Conservation (phyloP, 2,888 invertebrate species). For the Euclidia mi region DNA sequence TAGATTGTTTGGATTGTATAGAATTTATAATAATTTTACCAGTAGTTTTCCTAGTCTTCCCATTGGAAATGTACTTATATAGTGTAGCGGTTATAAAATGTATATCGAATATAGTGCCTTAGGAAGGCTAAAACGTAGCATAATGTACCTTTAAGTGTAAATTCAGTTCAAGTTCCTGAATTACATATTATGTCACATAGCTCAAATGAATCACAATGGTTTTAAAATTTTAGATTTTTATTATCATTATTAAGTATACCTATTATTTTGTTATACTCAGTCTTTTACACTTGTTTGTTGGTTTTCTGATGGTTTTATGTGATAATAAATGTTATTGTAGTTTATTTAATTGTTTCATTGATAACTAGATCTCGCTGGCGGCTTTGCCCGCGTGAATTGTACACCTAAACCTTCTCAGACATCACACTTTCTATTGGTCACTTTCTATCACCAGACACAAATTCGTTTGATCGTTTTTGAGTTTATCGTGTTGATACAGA, state of each 20-base stretch:
- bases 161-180: constrained; percentile 33
- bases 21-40: constrained; percentile 1
- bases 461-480: too few relatives aligned
- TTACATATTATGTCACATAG: constrained; percentile 24
- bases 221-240: constrained; percentile 4
- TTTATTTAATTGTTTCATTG: constrained; percentile 36
- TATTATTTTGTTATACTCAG: constrained; percentile 23
- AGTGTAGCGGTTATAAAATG: constrained; percentile 23
- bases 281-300: constrained; percentile 37
- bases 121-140: constrained; percentile 18
- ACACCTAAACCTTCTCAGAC: too few relatives aligned
- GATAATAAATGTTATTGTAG: constrained; percentile 35
- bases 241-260: neutral
- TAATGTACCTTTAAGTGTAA: constrained; percentile 5
- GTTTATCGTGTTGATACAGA: too few relatives aligned
- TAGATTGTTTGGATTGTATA: constrained; percentile 13
- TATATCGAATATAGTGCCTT: constrained; percentile 44
- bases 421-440: too few relatives aligned
- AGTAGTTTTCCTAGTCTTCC: constrained; percentile 36
- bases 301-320: constrained; percentile 29
- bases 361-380: too few relatives aligned
- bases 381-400: too few relatives aligned
- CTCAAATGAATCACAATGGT: constrained; percentile 37
- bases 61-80: constrained; percentile 45
- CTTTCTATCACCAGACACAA: too few relatives aligned